phyloP scores from a whole-genome alignment of 2,888 invertebrate species.

The Drosophila neonasuta region DNA sequence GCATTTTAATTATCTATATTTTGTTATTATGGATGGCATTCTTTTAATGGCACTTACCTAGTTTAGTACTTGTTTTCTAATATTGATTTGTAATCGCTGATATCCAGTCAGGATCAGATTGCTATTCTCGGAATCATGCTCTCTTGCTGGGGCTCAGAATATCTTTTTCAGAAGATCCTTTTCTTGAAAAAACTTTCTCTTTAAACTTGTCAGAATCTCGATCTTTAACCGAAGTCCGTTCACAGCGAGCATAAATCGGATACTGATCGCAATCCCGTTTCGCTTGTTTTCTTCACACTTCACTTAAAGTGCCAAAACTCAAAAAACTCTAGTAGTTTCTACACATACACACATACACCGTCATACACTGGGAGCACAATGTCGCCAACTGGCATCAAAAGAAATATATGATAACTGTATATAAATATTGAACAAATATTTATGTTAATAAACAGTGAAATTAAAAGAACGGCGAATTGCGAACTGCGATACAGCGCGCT shows the following conservation, averaged over 20 bases:
- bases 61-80: not conserved
- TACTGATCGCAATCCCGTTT: constrained; percentile 60
- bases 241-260: constrained; percentile 65
- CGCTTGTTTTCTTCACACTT: constrained; percentile 67
- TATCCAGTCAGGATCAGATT: constrained; percentile 54
- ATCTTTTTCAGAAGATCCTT: not conserved
- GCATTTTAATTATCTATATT: not conserved
- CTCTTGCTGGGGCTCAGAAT: constrained; percentile 9
- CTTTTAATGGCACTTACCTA: constrained; percentile 22
- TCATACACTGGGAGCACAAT: constrained; percentile 25
- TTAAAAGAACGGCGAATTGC: constrained; percentile 62
- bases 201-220: constrained; percentile 14
- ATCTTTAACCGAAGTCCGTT: constrained; percentile 35
- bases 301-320: constrained; percentile 59
- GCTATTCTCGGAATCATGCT: constrained; percentile 68
- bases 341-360: constrained; percentile 23
- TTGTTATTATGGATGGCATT: not conserved
- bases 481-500: constrained; percentile 59
- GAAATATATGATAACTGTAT: constrained; percentile 49
- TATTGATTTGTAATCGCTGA: constrained; percentile 20
- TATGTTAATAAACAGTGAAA: constrained; percentile 62
- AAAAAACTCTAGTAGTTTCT: constrained; percentile 60
- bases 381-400: constrained; percentile 56
- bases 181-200: not conserved
- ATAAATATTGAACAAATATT: constrained; percentile 68